These are phyloP conservation scores for Tetragonula clypearis DNA, from an alignment of 1,140 invertebrate genomes.

Conservation along the genomic window DNA sequence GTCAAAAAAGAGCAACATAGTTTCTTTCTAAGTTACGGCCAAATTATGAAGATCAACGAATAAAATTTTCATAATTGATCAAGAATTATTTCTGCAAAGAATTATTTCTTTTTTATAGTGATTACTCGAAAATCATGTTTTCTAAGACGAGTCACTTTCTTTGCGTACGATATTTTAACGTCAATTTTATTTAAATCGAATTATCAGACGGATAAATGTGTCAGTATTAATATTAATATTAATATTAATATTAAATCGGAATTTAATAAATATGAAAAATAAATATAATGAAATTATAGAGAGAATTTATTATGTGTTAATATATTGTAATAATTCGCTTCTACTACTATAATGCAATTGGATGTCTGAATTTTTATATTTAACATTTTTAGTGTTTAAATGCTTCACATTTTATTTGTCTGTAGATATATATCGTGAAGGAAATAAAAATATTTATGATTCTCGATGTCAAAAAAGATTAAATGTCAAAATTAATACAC, in stretches of 20 bases:
- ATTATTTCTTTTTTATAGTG: too few species aligned
- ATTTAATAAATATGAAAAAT: neutral
- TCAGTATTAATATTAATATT: too few species aligned
- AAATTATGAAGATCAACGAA: too few species aligned
- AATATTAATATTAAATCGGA: neutral
- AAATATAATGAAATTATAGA: neutral
- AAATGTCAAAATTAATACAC: neutral
- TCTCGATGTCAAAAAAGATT: neutral
- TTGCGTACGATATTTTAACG: neutral
- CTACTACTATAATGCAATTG: neutral
- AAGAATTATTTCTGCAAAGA: too few species aligned
- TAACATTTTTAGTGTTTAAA: neutral
- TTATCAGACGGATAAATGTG: neutral
- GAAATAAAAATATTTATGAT: neutral
- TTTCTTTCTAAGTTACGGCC: too few species aligned
- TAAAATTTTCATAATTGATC: too few species aligned
- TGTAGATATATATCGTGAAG: neutral
- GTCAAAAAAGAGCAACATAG: too few species aligned
- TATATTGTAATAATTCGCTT: neutral
- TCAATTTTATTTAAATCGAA: conserved; percentile 19
- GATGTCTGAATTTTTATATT: neutral
- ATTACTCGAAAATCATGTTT: too few species aligned
- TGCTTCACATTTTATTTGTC: neutral
- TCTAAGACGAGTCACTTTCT: too few species aligned
- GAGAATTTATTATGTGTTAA: neutral